Conservation (phyloP, 2,888 invertebrate genomes). For the Polyommatus icarus region DNA sequence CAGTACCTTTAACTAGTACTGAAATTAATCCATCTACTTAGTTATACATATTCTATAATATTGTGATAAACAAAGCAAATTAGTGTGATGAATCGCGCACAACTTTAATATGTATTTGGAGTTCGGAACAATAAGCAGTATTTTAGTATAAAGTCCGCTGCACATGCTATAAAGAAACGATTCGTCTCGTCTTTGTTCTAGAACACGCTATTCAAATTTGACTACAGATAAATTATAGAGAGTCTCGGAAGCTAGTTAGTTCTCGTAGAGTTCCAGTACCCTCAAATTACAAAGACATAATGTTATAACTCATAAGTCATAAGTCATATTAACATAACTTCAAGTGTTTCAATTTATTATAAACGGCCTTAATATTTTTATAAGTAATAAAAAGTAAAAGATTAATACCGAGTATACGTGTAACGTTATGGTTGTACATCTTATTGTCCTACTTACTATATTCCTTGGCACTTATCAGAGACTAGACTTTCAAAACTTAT, state of each 20-base stretch:
- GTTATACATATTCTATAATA: neutral
- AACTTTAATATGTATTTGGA: neutral
- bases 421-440: no score
- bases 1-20: no score
- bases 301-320: no score
- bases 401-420: no score
- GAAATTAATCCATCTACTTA: no score
- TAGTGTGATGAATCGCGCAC: constrained; percentile 2
- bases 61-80: constrained; percentile 6
- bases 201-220: constrained; percentile 1
- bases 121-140: constrained; percentile 19
- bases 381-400: no score
- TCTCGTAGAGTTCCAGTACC: neutral
- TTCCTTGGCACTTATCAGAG: no score
- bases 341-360: no score
- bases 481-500: no score
- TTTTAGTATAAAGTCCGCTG: neutral
- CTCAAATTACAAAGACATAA: neutral
- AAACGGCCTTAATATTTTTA: no score
- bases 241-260: neutral
- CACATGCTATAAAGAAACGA: constrained; percentile 11
- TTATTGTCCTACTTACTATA: no score
- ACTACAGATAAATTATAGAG: constrained; percentile 7
- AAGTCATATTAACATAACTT: no score
- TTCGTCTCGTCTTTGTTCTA: constrained; percentile 10